Evolutionary conservation across 2,888 invertebrate genomes (phyloP), one percentile per base, ranked within the genome.

Genomic region (Xestoiulus laeticollis): DNA sequence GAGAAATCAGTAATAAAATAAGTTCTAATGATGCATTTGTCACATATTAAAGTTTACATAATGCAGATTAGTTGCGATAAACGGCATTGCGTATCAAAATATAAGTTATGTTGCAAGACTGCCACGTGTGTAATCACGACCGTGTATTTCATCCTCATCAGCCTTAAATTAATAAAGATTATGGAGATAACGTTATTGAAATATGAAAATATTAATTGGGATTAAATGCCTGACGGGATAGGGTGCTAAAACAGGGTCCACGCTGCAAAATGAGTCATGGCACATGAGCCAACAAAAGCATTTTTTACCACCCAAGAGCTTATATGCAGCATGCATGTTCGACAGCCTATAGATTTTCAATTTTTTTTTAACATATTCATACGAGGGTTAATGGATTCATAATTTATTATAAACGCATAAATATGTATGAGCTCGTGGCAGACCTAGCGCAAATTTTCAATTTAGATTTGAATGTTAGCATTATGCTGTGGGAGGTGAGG

Each of bases 341-440:
- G 30, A 30, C 26, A 30, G 78, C 78, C 78, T 30, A 78, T 16
- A 78, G 30, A 78, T 26, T 78, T 32, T 8, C 68, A 26, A 14
- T 26, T 78, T 78, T 78, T 78, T 16, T 78, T 78, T 30, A 32
- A 30, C 30, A 78, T 78, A 32, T 78, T 78, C 78, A 30, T 78
- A 78, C 78, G 78, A 16, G 26, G 30, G 30, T 78, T 78, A 78
- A 78, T 78, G 26, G 78, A 78, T 78, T 16, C 30, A 78, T 78
- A 78, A 78, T 30, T 78, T 78, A 78, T 78, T 4, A 30, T 26
- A 32, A 78, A 32, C 16, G 78, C 78, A 78, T 78, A 78, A 78
- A 78, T 78, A 78, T 78, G 78, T 78, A 78, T 78, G 78, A 78
- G 26, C 30, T 30, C 14, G 30, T 30, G 78, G 78, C 78, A 78